These are phyloP conservation scores for Galerucella pusilla DNA, from an alignment of 2,888 invertebrate species.

Conservation along the genomic window DNA sequence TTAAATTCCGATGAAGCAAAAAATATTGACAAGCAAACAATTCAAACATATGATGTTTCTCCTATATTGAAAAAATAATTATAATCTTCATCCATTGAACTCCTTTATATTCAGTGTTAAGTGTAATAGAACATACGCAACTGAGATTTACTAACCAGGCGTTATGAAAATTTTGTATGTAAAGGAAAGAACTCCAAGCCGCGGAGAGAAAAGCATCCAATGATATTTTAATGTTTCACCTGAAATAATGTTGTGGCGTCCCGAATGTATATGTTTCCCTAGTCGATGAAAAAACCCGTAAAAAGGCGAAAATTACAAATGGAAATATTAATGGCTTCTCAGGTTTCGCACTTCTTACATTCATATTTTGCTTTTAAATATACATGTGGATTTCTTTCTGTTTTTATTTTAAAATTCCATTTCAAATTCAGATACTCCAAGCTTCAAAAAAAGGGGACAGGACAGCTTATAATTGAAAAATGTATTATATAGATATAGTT, in stretches of 20 bases:
- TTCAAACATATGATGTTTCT: no score
- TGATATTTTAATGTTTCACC: constrained; percentile 52
- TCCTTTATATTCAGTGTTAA: no score
- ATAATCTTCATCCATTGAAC: no score
- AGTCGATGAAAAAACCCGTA: constrained; percentile 42
- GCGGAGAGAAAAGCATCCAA: constrained; percentile 19
- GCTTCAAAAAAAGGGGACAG: constrained; percentile 12
- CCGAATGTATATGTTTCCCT: constrained; percentile 53
- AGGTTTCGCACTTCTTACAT: constrained; percentile 46
- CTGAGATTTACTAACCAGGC: not conserved
- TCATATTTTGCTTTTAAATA: constrained; percentile 44
- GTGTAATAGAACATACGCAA: no score
- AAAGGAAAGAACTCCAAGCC: not conserved
- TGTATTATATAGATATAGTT: not conserved
- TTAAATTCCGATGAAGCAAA: no score
- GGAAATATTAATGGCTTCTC: constrained; percentile 57
- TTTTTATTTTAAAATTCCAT: constrained; percentile 29
- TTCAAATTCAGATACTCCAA: constrained; percentile 8
- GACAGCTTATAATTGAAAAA: not conserved
- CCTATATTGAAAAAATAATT: no score
- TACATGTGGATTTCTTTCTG: constrained; percentile 37
- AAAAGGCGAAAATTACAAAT: constrained; percentile 55
- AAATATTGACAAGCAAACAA: no score
- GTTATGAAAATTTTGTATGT: constrained; percentile 24
- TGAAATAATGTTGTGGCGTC: constrained; percentile 57